phyloP scores from a whole-genome alignment of 2,113 vertebrate genomes.

The Sapayoa aenigma region DNA sequence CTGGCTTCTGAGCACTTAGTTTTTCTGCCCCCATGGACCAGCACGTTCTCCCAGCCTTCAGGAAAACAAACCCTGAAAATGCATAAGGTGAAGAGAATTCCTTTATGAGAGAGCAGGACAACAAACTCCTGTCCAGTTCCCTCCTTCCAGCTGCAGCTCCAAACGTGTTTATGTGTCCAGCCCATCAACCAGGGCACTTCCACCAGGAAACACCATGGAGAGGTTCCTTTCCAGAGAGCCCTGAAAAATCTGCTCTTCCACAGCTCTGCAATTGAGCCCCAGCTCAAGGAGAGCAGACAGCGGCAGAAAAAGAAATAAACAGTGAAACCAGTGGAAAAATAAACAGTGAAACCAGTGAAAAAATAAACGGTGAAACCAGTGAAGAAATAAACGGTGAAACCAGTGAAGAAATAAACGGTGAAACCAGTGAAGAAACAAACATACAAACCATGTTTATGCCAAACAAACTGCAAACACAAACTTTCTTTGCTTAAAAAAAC shows the following conservation, averaged over 20 bases:
- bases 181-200: not conserved
- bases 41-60: not conserved
- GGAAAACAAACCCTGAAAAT: not conserved
- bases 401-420: not conserved
- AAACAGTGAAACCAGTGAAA: not conserved
- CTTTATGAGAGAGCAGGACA: not conserved
- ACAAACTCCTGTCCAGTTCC: not conserved
- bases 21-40: not conserved
- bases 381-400: not conserved
- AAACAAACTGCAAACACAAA: not conserved
- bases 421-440: not conserved
- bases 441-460: not conserved
- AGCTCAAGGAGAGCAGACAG: not conserved
- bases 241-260: not conserved
- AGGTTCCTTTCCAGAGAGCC: not conserved
- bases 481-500: not conserved
- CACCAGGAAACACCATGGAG: fast-evolving
- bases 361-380: not conserved
- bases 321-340: not conserved
- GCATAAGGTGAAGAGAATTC: not conserved
- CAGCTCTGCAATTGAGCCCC: not conserved
- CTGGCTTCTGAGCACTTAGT: not conserved
- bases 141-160: not conserved
- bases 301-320: not conserved
- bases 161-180: fast-evolving